Evolutionary conservation across 2,888 invertebrate species (phyloP), one percentile per base, ranked within the genome.

Genomic region (Enchytraeus crypticus): DNA sequence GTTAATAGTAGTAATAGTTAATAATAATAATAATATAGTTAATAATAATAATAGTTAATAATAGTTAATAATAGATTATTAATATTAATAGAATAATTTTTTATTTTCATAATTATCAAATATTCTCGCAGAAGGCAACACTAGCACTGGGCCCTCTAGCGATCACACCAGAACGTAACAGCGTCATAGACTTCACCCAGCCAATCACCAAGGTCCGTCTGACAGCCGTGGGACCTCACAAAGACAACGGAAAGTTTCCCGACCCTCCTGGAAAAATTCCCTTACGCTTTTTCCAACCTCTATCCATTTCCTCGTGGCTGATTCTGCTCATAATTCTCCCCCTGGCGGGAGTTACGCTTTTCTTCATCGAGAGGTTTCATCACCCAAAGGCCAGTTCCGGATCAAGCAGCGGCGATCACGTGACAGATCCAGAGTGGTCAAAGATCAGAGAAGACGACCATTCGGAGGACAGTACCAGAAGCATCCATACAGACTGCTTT

Each of bases 341-440:
- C 4, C 66, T 73, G 23, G 72, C 76, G 62, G 73, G 74, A 62
- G 67, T 77, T 46, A 69, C 73, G n/a, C 67, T 77, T 45, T 77
- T 75, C 61, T 69, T 71, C 11, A 72, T 76, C 32, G 76, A 76
- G 55, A 65, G 69, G 26, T 63, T 74, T 8, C 74, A 89, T 72
- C 91, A 74, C 63, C 68, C 71, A 47, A 60, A 71, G 51, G 72
- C 43, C 51, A 29, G 29, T 56, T 27, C 21, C 47, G 33, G 2
- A 57, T 26, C 29, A 46, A 30, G 23, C 30, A n/a, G 29, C n/a
- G 23, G 23, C 45, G 23, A 45, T 23, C 30, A 30, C 27, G 38
- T 62, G 71, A 73, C 59, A 75, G 76, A 76, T 76, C 38, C 38
- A 18, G 38, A 18, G 38, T 8, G 38, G 38, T 38, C 38, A 18